Base-by-base conservation (phyloP, 2,888 invertebrate species). In the Bellardia pandia region DNA sequence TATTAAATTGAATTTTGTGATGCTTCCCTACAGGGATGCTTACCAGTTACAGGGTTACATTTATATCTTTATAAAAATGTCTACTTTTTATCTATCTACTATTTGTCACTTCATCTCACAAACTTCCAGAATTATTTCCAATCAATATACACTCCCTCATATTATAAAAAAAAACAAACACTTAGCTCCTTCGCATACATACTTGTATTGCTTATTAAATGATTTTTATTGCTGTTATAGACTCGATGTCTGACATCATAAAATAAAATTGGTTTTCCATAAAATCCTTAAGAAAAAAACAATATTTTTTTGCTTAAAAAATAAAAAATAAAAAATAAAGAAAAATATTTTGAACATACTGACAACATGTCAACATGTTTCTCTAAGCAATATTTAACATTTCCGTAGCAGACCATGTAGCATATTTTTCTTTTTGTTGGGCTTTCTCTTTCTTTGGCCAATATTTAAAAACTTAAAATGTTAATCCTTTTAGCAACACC, bases 291-390 rank as follows among this genome's bases (percentile, higher is more conserved):
- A 5, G 56, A n/a, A 68, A 68, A 86, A 83, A 83, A 7, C 58
- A 72, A 71, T 48, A 75, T 45, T 78, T 81, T 48, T 68, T 62
- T 40, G 4, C 16, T 53, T 62, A 51, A 51, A n/a, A 7, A 45
- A 75, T 40, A 76, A 37, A 14, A 74, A 16, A 81, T 56, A 72
- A 16, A 74, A 64, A 72, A 51, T n/a, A 58, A 75, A 76, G 48
- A 60, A 58, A 79, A 88, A 88, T 88, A 71, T 79, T 77, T 80
- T 71, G 72, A 83, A 77, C 91, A 91, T 90, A 91, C 90, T 91
- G 91, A 91, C 91, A 92, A 89, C 91, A 92, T 91, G 92, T 91
- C 92, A 91, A 90, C 92, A 92, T 91, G 92, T 90, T 91, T 92
- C 90, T 92, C 91, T 91, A 89, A 90, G 91, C 88, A 88, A 88